Evolutionary conservation across 1,140 invertebrate genomes (phyloP).

Genomic region (Eumeta japonica): DNA sequence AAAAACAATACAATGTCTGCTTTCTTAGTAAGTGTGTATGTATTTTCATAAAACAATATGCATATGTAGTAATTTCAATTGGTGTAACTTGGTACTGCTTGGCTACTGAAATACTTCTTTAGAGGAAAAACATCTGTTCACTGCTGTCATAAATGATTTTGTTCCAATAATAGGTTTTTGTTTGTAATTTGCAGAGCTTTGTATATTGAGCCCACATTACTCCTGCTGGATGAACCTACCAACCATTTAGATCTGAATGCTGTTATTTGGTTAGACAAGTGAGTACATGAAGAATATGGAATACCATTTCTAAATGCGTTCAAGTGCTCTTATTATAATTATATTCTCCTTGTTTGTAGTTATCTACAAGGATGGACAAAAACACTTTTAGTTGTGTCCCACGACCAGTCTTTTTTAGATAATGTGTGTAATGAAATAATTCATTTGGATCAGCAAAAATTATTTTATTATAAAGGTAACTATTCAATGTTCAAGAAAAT

Average conservation of each 20-base stretch:
- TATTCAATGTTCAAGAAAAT: constrained; percentile 99
- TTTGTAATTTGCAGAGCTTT: constrained; percentile 62
- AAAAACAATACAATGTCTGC: no score
- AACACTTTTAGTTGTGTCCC: constrained; percentile 94
- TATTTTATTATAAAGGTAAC: constrained; percentile 98
- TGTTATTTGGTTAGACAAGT: constrained; percentile 99
- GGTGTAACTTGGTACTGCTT: no score
- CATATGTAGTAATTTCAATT: no score
- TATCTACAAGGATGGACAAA: constrained; percentile 98
- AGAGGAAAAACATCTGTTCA: no score
- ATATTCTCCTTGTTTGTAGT: constrained; percentile 48
- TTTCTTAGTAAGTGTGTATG: no score
- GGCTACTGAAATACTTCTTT: no score
- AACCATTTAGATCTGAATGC: constrained; percentile 95
- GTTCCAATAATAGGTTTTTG: no score
- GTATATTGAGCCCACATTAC: constrained; percentile 89
- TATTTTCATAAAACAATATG: no score
- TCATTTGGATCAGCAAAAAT: constrained; percentile 91
- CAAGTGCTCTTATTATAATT: constrained; percentile 2
- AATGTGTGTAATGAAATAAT: constrained; percentile 99
- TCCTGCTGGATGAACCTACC: constrained; percentile 96
- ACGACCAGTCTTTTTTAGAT: constrained; percentile 99
- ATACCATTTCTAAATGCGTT: no score
- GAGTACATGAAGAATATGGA: constrained; percentile 36
- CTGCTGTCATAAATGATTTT: no score